These are phyloP conservation scores for Dipus sagitta DNA, from an alignment of 2,797 vertebrate genomes.

Conservation along the genomic window DNA sequence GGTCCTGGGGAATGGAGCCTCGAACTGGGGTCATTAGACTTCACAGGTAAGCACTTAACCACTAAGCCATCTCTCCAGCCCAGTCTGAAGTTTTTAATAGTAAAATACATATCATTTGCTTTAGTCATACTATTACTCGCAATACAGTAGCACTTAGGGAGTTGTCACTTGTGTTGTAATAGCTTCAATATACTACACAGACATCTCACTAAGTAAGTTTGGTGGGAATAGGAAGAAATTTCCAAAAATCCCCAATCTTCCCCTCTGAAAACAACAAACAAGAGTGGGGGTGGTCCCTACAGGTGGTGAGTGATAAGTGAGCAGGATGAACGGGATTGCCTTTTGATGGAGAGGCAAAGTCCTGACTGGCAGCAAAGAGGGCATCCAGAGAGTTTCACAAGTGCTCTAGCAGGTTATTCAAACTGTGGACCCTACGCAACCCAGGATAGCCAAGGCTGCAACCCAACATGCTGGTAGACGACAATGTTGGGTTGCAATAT, in stretches of 20 bases:
- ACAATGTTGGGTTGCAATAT: too few relatives aligned
- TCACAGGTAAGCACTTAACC: too few relatives aligned
- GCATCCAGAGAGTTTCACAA: not conserved
- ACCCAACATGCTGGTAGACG: too few relatives aligned
- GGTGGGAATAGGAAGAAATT: not conserved
- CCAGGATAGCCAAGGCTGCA: too few relatives aligned
- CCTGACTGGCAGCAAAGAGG: not conserved
- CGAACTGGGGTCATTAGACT: too few relatives aligned
- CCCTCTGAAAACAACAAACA: not conserved
- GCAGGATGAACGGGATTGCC: not conserved
- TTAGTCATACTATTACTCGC: not conserved
- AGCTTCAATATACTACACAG: not conserved
- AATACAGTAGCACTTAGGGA: not conserved
- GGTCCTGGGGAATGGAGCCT: too few relatives aligned
- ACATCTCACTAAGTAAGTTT: not conserved
- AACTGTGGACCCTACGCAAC: too few relatives aligned
- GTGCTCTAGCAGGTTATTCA: too few relatives aligned
- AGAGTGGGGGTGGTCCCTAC: not conserved
- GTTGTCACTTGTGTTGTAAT: not conserved
- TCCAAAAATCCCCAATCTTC: not conserved
- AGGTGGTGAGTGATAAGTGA: not conserved
- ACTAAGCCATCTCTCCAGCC: too few relatives aligned
- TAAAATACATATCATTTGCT: not conserved
- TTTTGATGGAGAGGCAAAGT: not conserved
- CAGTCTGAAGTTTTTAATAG: not conserved